These are phyloP conservation scores for Myzus persicae DNA, from an alignment of 1,140 invertebrate species.

Conservation along the genomic window DNA sequence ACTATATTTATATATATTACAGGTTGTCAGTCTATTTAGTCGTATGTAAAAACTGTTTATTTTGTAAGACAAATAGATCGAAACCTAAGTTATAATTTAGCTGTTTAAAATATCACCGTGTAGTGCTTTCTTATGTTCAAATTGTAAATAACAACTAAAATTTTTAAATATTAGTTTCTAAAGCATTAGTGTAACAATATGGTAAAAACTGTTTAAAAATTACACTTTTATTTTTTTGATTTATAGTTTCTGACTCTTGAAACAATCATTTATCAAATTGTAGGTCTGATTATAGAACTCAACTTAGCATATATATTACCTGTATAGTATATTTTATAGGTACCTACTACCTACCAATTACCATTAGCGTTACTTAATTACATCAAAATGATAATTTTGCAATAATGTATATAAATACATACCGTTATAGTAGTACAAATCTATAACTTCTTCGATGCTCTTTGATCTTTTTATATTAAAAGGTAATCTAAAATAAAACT, in stretches of 20 bases:
- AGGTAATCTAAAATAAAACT: neutral
- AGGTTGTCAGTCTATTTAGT: constrained; percentile 52
- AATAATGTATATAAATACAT: neutral
- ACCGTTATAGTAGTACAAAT: neutral
- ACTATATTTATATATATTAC: constrained; percentile 1
- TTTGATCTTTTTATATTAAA: neutral
- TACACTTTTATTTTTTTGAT: neutral
- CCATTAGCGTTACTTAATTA: neutral
- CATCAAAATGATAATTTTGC: neutral
- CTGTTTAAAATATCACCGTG: constrained; percentile 6
- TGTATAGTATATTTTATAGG: neutral
- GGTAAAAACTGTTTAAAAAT: neutral
- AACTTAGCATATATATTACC: neutral
- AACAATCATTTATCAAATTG: neutral
- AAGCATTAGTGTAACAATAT: neutral
- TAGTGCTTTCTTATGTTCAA: constrained; percentile 32
- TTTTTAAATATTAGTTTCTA: neutral
- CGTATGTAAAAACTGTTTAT: constrained; percentile 52
- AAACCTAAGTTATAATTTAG: constrained; percentile 36
- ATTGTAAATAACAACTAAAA: constrained; percentile 18
- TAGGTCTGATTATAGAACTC: neutral
- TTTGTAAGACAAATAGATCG: constrained; percentile 57
- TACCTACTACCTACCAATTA: neutral
- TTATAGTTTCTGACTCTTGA: constrained; percentile 3
- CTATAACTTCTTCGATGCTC: neutral